A percentile compares a stretch with the other conserved stretches of the same genome.
phyloP scores from a whole-genome alignment of 2,888 invertebrate genomes.

The Nymphalis polychloros region DNA sequence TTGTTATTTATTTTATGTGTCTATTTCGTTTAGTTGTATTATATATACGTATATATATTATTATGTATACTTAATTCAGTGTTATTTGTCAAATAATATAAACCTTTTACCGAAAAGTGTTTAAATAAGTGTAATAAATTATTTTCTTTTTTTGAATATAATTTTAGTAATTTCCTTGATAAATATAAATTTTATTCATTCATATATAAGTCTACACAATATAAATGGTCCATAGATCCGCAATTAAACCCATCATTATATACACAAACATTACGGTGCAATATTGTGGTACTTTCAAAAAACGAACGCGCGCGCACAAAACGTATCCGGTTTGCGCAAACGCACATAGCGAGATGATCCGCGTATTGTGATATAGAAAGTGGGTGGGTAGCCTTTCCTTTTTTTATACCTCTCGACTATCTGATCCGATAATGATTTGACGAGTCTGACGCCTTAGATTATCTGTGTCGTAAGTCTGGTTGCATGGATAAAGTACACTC shows the following conservation, averaged over 20 bases:
- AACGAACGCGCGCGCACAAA: conserved; percentile 23
- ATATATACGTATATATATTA: no score
- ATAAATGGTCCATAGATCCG: conserved; percentile 27
- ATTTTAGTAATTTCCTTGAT: no score
- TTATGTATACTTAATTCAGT: no score
- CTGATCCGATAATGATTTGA: conserved; percentile 25
- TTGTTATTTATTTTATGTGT: no score
- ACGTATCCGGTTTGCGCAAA: conserved; percentile 68
- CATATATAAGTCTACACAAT: conserved; percentile 3
- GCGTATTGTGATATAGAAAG: conserved; percentile 41
- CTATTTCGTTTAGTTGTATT: no score
- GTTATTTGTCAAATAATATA: no score
- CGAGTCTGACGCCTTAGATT: conserved; percentile 25
- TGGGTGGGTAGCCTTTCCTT: conserved; percentile 37
- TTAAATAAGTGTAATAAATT: no score
- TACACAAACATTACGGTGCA: conserved; percentile 26
- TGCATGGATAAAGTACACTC: background rate
- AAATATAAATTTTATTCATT: conserved; percentile 18
- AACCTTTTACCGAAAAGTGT: no score
- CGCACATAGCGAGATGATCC: conserved; percentile 41
- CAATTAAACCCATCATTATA: conserved; percentile 14
- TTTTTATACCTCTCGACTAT: conserved; percentile 27
- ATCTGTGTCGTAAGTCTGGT: background rate
- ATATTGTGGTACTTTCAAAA: conserved; percentile 39
- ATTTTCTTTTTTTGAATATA: no score